Conservation (phyloP, 2,888 invertebrate genomes). For the Serripes groenlandicus region DNA sequence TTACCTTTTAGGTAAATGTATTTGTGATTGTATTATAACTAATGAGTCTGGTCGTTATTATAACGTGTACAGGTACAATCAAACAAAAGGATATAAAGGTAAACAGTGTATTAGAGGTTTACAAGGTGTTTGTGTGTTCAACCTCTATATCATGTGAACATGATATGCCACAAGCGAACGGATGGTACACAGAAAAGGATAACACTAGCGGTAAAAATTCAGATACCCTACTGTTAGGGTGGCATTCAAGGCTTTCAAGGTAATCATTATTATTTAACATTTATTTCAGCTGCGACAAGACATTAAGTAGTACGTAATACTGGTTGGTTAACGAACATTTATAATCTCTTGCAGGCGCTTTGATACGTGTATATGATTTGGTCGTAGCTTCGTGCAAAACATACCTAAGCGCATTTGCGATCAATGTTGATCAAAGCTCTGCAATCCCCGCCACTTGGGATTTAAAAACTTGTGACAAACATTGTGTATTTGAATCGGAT, state of each 20-base stretch:
- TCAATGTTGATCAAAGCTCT: too few relatives aligned
- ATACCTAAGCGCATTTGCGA: too few relatives aligned
- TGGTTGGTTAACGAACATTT: too few relatives aligned
- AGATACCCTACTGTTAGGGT: conserved; percentile 4
- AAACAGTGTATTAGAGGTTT: conserved; percentile 7
- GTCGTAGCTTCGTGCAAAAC: too few relatives aligned
- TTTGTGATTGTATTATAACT: neutral
- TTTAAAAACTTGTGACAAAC: too few relatives aligned
- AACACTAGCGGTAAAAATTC: neutral
- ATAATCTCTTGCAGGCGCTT: too few relatives aligned
- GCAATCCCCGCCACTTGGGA: too few relatives aligned
- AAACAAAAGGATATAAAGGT: conserved; percentile 13
- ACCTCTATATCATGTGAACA: too few relatives aligned
- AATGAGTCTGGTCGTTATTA: conserved; percentile 19
- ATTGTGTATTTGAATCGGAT: too few relatives aligned
- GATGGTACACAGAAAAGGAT: neutral
- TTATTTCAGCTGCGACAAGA: neutral
- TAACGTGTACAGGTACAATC: conserved; percentile 24
- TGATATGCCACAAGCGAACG: neutral
- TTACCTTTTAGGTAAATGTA: neutral
- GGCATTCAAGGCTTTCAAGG: neutral
- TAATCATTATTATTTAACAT: neutral
- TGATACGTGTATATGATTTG: too few relatives aligned
- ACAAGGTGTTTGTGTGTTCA: too few relatives aligned
- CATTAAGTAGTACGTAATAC: too few relatives aligned